Base-by-base conservation (phyloP, 2,888 invertebrate genomes). In the Drosophila mettleri region DNA sequence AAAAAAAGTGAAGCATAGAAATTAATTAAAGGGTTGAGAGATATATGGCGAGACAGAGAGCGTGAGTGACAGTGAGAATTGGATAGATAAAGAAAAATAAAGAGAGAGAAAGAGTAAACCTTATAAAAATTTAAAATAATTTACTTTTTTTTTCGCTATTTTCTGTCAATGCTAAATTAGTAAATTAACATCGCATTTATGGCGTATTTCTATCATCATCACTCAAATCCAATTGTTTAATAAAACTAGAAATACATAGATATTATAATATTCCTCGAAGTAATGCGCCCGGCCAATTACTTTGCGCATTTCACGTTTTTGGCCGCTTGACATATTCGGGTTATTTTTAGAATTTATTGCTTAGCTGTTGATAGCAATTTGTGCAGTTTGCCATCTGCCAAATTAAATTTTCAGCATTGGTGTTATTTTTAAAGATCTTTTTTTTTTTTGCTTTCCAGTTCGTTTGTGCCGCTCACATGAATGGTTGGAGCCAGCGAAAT, bases 401-500 rank as follows among this genome's bases (percentile, higher is more conserved):
- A 86, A 80, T 78, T 83, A 55, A 69, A 76, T 69, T 78, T 64
- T 27, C 18, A 38, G 45, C 69, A 61, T 69, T 73, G 49, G 24
- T 52, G 63, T 34, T 73, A 52, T 64, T 83, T 83, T 78, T 69
- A 74, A 57, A 65, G 49, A 58, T 59, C 60, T 81, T 67, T 12
- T 18, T 62, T 73, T 81, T 70, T 81, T 67, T 12, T 18, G 59
- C 69, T 81, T 70, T 74, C 66, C 83, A 86, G 76, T 72, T 83
- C 62, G 82, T 78, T 83, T 80, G 76, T 43, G 46, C 34, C 18
- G 59, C 61, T 46, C 67, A 69, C 69, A 78, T 72, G 75, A 75
- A 69, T 76, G 64, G 62, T 33, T 38, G 48, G 54, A 58, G 43
- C 31, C 43, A 29, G 71, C 38, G 39, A 62, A 64, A 59, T 65